These are phyloP conservation scores for Acestrorhynchus altus DNA, from an alignment of 2,797 vertebrate genomes.

Conservation along the genomic window DNA sequence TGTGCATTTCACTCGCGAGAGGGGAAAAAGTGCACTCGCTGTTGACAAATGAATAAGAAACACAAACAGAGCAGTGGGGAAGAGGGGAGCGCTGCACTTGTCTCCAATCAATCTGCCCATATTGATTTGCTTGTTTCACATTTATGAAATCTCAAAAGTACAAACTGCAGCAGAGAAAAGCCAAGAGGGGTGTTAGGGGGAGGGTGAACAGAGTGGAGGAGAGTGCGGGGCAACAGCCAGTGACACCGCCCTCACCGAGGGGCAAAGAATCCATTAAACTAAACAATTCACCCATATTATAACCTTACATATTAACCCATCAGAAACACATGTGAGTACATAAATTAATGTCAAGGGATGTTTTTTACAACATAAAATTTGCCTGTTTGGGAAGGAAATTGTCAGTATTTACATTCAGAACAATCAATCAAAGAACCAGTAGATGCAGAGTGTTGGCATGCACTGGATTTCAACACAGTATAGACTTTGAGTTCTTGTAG, in stretches of 20 bases:
- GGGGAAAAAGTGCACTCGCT: constrained; percentile 75
- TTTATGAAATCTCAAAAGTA: constrained; percentile 58
- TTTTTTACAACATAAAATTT: constrained; percentile 6
- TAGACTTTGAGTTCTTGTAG: constrained; percentile 2
- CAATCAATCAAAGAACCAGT: constrained; percentile 8
- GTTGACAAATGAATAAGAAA: constrained; percentile 71
- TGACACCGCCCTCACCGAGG: constrained; percentile 13
- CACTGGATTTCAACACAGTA: background rate
- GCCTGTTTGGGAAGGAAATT: constrained; percentile 21
- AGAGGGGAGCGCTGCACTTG: constrained; percentile 52
- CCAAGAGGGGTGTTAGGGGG: constrained; percentile 6
- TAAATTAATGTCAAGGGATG: constrained; percentile 10
- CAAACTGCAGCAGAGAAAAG: constrained; percentile 49
- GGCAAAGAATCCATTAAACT: constrained; percentile 71
- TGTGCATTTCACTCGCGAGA: constrained; percentile 70
- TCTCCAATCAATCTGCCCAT: constrained; percentile 59
- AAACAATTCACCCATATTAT: constrained; percentile 60
- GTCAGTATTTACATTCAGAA: constrained; percentile 15
- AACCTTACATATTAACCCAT: constrained; percentile 42
- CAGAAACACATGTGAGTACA: background rate
- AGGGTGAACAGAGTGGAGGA: background rate
- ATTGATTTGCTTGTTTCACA: constrained; percentile 63
- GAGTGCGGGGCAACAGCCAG: constrained; percentile 4
- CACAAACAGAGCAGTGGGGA: constrained; percentile 64
- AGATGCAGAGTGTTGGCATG: background rate